Base-by-base conservation (phyloP, 1,140 invertebrate genomes). In the Saccostrea echinata region DNA sequence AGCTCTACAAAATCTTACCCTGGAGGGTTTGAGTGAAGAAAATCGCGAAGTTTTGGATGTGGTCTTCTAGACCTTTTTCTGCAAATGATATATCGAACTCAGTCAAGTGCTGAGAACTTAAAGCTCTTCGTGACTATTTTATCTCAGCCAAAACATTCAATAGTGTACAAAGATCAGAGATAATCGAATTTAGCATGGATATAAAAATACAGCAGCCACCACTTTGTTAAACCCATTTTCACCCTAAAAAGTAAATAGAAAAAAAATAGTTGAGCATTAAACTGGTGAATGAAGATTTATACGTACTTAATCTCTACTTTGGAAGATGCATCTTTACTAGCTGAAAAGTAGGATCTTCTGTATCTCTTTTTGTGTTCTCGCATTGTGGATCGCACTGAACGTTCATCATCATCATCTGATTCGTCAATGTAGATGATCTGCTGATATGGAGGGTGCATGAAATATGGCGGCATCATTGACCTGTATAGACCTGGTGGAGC, bases 351-450 rank as follows among this genome's bases (percentile, higher is more conserved):
- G 0, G 81, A 83, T 21, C 81, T 83, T 24, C 24, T 24, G 35
- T 83, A 83, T 83, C 81, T 83, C n/a, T 51, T 83, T 53, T 83
- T 83, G 43, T 53, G 35, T 27, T 83, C 81, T 52, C 52, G 35
- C 52, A 83, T 53, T 6, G 81, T 83, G 52, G 81, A 83, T 16
- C 81, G 35, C 35, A 83, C 52, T 35, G 81, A 83, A 51, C 43
- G 33, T n/a, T n/a, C n/a, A 6, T 83, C 81, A 24, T 83, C 81
- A 12, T 83, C 81, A 21, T 83, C 81, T 21, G 81, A 83, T 27
- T 83, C 81, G 52, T 83, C 81, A 24, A 83, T 52, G 24, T 83
- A 83, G n/a, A 83, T 83, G 21, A 83, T 27, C 30, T 76, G 68
- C 68, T 33, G 68, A 76, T 76, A 76, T 16, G 68, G 68, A 52